Evolutionary conservation across 2,113 vertebrate species (phyloP).

Genomic region (Takifugu bimaculatus): DNA sequence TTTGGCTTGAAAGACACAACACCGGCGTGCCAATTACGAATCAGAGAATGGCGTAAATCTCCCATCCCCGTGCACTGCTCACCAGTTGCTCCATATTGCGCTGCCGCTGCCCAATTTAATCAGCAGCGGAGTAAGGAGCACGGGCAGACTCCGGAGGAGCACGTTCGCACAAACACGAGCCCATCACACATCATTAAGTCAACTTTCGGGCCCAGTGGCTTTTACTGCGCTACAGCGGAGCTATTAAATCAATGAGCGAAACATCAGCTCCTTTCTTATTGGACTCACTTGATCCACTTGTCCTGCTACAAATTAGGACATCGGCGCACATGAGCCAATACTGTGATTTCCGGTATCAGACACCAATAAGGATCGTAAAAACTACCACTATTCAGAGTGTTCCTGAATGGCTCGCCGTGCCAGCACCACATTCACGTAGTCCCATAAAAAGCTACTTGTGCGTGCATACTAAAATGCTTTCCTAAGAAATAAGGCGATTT

Average conservation of each 20-base stretch:
- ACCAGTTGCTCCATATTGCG: constrained; percentile 38
- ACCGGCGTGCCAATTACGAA: constrained; percentile 61
- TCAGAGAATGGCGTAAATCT: constrained; percentile 45
- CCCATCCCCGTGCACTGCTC: constrained; percentile 43
- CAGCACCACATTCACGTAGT: constrained; percentile 36
- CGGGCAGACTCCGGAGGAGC: constrained; percentile 6
- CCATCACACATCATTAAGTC: constrained; percentile 51
- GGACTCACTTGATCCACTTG: constrained; percentile 39
- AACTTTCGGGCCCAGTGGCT: constrained; percentile 41
- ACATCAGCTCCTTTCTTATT: constrained; percentile 29
- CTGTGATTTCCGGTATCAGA: constrained; percentile 27
- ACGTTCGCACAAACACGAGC: constrained; percentile 1
- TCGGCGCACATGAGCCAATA: constrained; percentile 24
- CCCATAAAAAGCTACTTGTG: neutral
- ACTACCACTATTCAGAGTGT: constrained; percentile 13
- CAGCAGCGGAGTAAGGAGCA: constrained; percentile 32
- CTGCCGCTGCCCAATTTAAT: constrained; percentile 53
- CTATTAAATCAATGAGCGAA: constrained; percentile 50
- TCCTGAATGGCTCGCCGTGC: neutral
- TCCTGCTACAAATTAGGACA: constrained; percentile 43
- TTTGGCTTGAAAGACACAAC: constrained; percentile 61
- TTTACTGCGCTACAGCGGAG: constrained; percentile 42
- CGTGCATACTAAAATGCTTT: neutral
- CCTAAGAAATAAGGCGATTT: no score
- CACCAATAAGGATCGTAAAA: constrained; percentile 30